Percentiles rank a stretch among this genome's conserved stretches.
Conservation (phyloP, 2,888 invertebrate species). For the Polia nebulosa region DNA sequence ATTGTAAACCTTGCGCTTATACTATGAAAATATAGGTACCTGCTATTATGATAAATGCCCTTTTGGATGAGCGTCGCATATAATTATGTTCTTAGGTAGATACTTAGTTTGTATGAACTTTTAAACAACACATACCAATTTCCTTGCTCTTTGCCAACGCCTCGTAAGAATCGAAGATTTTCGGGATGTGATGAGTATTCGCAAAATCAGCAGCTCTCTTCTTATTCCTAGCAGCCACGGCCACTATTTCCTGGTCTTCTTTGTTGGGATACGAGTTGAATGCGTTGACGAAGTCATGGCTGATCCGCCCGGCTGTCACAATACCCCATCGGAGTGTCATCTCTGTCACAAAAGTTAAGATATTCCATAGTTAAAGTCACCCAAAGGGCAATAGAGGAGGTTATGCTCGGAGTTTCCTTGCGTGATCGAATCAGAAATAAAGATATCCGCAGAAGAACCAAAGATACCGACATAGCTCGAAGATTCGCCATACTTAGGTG, state of each 20-base stretch:
- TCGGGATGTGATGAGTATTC: conserved; percentile 92
- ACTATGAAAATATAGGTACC: no score
- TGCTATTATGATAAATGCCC: no score
- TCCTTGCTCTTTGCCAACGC: conserved; percentile 92
- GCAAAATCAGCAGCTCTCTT: conserved; percentile 94
- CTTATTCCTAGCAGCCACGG: conserved; percentile 94
- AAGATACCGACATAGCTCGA: no score
- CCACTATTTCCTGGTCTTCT: conserved; percentile 93
- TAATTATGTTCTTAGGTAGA: neutral
- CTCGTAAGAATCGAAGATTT: conserved; percentile 94
- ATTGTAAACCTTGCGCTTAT: no score
- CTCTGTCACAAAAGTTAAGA: conserved; percentile 71
- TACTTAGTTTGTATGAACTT: neutral
- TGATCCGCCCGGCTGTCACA: conserved; percentile 95
- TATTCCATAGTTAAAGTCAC: neutral
- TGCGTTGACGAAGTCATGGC: conserved; percentile 95
- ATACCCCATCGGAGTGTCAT: conserved; percentile 95
- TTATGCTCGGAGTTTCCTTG: no score
- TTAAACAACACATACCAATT: conserved; percentile 13
- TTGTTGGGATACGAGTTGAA: conserved; percentile 91
- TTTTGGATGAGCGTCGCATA: no score
- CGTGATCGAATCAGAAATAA: no score
- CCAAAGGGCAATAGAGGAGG: no score
- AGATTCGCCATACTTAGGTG: no score
- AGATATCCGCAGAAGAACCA: no score